Percentiles rank a stretch among this genome's conserved stretches.
These are phyloP conservation scores for Zaprionus inermis DNA, from an alignment of 1,140 invertebrate genomes.

Conservation along the genomic window DNA sequence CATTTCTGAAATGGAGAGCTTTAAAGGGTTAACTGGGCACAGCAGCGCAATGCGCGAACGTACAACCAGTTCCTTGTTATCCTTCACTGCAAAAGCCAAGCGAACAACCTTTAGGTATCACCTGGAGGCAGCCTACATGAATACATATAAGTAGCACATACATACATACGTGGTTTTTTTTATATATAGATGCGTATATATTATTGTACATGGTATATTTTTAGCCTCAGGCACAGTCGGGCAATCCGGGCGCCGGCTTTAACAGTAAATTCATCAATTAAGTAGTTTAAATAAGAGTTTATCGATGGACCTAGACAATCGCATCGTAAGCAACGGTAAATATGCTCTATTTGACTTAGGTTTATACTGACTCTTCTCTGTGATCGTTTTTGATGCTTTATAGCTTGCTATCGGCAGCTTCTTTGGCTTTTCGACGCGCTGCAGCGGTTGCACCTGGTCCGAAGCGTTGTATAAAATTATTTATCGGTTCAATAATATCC, in stretches of 20 bases:
- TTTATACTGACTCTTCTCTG: constrained; percentile 24
- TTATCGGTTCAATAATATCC: constrained; percentile 85
- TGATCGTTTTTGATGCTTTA: constrained; percentile 25
- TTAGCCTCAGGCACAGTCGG: constrained; percentile 27
- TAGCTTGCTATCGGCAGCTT: constrained; percentile 67
- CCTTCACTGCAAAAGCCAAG: constrained; percentile 54
- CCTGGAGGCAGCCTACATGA: background rate
- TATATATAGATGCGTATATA: constrained; percentile 9
- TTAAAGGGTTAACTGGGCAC: constrained; percentile 31
- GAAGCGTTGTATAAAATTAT: constrained; percentile 86
- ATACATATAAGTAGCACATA: constrained; percentile 27
- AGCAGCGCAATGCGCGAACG: background rate
- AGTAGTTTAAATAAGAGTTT: constrained; percentile 65
- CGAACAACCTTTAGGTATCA: constrained; percentile 39
- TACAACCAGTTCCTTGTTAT: constrained; percentile 66
- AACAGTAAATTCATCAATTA: constrained; percentile 67
- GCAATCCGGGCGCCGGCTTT: constrained; percentile 9
- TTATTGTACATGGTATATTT: constrained; percentile 47
- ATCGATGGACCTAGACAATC: constrained; percentile 41
- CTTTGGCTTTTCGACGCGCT: constrained; percentile 62
- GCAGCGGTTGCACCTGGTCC: constrained; percentile 66
- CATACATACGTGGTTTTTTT: background rate
- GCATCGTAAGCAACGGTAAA: constrained; percentile 30
- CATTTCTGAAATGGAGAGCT: background rate
- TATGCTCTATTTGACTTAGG: constrained; percentile 26